Base-by-base conservation (phyloP, 2,113 vertebrate species). In the Okapia johnstoni region DNA sequence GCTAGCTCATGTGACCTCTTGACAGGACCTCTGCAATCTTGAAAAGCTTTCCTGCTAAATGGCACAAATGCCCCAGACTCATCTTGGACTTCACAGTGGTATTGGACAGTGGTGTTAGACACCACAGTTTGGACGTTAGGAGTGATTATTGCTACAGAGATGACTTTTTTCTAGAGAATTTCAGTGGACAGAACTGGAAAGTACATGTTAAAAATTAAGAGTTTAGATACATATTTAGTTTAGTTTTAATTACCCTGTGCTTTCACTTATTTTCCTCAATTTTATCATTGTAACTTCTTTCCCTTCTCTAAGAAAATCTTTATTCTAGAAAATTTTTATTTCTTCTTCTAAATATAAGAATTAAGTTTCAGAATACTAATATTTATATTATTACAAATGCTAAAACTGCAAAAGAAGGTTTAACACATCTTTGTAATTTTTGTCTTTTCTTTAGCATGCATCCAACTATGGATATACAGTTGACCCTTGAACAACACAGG, bases 311-410 rank as follows among this genome's bases (percentile, higher is more conserved):
- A 95, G 93, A 93, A 95, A 89, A 90, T 50, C 23, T 83, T 90
- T 76, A 85, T 48, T 90, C n/a, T 70, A 95, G 93, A 84, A 95
- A 92, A 90, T 50, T 15, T 83, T 79, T 76, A 63, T 48, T 90
- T 89, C 40, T 85, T 86, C 23, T 86, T 76, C 30, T 85, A 91
- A 2, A 48, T 57, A 15, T 43, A 54, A 36, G 63, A 73, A 36
- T 76, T 12, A 66, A 54, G 58, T 83, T 92, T 81, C 21, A 40
- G 80, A 94, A 94, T 80, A 28, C 52, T 23, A 70, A 16, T n/a
- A 48, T 50, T 55, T 66, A 26, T 92, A 76, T 60, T n/a, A 50
- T 48, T 54, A 73, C 3, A 92, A 63, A 77, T 70, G 46, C 25
- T 28, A 12, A 54, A 88, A 46, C 54, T 58, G 43, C n/a, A 36